phyloP scores from a whole-genome alignment of 2,113 vertebrate genomes.

The Oncorhynchus mykiss region DNA sequence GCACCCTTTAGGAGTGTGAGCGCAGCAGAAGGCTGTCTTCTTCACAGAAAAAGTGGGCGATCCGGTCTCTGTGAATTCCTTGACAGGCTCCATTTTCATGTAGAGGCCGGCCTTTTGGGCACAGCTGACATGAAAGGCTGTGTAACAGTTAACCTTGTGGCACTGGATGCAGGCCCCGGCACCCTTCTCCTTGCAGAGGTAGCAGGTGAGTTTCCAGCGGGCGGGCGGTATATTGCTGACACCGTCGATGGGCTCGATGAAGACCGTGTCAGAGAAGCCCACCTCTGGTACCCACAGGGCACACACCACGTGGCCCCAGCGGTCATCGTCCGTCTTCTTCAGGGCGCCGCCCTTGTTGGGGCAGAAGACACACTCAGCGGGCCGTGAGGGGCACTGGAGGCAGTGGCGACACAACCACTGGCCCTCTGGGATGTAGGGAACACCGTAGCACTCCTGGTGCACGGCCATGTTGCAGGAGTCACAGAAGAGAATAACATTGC shows the following conservation, averaged over 20 bases:
- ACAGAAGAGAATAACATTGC: constrained; percentile 97
- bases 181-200: constrained; percentile 96
- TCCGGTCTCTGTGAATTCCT: constrained; percentile 73
- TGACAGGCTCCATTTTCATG: constrained; percentile 97
- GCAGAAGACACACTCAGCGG: constrained; percentile 92
- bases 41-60: constrained; percentile 88
- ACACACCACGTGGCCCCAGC: constrained; percentile 97
- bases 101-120: constrained; percentile 92
- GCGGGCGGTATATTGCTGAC: constrained; percentile 95
- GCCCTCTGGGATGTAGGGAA: constrained; percentile 96
- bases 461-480: constrained; percentile 97
- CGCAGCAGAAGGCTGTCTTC: constrained; percentile 94
- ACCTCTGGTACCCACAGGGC: constrained; percentile 99
- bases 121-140: constrained; percentile 96
- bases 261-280: constrained; percentile 95
- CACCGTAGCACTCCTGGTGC: constrained; percentile 98
- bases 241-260: constrained; percentile 98
- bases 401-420: constrained; percentile 98
- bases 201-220: constrained; percentile 97
- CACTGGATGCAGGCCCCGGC: constrained; percentile 97
- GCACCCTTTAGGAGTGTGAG: constrained; percentile 90
- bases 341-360: constrained; percentile 96
- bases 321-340: constrained; percentile 96
- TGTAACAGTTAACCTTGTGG: constrained; percentile 95
- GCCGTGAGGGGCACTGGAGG: constrained; percentile 85